phyloP scores from a whole-genome alignment of 2,797 vertebrate species.

The Falco peregrinus region DNA sequence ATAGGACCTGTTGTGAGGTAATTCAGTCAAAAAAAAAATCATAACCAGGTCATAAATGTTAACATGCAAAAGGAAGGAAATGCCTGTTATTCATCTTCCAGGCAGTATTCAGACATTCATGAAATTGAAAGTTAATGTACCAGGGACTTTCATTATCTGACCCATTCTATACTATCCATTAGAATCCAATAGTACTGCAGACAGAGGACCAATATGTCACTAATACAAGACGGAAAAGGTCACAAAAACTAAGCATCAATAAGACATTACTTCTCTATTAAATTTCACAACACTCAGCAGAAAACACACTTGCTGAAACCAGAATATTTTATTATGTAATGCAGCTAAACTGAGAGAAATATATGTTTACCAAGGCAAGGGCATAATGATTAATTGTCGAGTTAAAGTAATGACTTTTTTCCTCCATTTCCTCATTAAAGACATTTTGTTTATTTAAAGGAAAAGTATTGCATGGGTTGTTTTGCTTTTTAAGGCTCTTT shows the following conservation, averaged over 20 bases:
- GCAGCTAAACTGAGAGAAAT: constrained; percentile 48
- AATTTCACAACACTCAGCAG: constrained; percentile 76
- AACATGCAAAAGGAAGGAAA: constrained; percentile 78
- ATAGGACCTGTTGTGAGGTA: constrained; percentile 61
- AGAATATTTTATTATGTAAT: constrained; percentile 68
- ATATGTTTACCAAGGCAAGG: constrained; percentile 43
- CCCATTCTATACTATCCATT: constrained; percentile 81
- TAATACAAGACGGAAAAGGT: constrained; percentile 80
- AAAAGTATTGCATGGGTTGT: neutral
- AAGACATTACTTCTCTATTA: constrained; percentile 78
- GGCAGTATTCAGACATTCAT: constrained; percentile 84
- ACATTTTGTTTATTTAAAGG: constrained; percentile 21
- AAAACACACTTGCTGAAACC: constrained; percentile 65
- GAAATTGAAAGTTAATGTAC: constrained; percentile 90
- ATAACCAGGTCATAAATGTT: constrained; percentile 79
- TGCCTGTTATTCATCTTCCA: constrained; percentile 81
- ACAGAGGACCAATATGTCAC: constrained; percentile 82
- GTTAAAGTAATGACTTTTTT: constrained; percentile 43
- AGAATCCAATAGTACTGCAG: constrained; percentile 75
- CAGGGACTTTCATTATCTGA: constrained; percentile 86
- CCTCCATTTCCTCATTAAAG: constrained; percentile 33
- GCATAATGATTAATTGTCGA: constrained; percentile 50
- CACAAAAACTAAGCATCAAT: constrained; percentile 80
- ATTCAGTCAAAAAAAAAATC: constrained; percentile 27
- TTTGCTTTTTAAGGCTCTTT: constrained; percentile 5